These are phyloP conservation scores for Sternarchorhynchus goeldii DNA, from an alignment of 2,797 vertebrate species.

Conservation along the genomic window DNA sequence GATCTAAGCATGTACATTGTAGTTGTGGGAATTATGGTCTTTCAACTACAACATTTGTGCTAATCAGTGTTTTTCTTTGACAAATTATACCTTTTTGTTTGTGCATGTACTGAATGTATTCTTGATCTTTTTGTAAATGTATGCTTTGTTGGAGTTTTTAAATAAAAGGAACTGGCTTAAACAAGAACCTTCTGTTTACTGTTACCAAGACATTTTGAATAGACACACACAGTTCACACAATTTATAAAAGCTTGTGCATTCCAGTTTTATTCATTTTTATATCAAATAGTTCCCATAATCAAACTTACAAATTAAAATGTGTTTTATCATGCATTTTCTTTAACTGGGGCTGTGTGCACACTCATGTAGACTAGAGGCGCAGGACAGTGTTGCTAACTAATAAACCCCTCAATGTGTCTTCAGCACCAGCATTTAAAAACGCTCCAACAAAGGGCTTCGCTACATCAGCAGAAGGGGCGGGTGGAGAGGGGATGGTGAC, in stretches of 20 bases:
- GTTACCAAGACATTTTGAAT: not conserved
- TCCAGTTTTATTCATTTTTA: constrained; percentile 81
- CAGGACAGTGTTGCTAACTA: constrained; percentile 52
- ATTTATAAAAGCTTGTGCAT: constrained; percentile 79
- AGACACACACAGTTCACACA: constrained; percentile 56
- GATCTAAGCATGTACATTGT: no score
- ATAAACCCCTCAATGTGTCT: constrained; percentile 72
- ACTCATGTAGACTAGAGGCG: constrained; percentile 60
- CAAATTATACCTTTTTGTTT: not conserved
- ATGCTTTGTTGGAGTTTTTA: not conserved
- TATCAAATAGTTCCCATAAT: constrained; percentile 83
- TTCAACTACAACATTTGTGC: no score
- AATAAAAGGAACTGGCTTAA: constrained; percentile 18
- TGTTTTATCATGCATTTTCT: constrained; percentile 79
- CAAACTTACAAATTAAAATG: constrained; percentile 87
- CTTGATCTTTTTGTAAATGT: constrained; percentile 18
- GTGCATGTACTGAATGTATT: constrained; percentile 33
- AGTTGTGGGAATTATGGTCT: no score
- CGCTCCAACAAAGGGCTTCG: constrained; percentile 34
- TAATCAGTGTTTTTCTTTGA: no score
- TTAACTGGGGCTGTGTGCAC: constrained; percentile 69
- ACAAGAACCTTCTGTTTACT: no score
- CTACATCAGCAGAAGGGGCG: constrained; percentile 18
- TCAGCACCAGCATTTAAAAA: constrained; percentile 55
- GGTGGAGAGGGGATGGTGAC: not conserved